phyloP scores from a whole-genome alignment of 2,888 invertebrate species.

The Morinoia aosen region DNA sequence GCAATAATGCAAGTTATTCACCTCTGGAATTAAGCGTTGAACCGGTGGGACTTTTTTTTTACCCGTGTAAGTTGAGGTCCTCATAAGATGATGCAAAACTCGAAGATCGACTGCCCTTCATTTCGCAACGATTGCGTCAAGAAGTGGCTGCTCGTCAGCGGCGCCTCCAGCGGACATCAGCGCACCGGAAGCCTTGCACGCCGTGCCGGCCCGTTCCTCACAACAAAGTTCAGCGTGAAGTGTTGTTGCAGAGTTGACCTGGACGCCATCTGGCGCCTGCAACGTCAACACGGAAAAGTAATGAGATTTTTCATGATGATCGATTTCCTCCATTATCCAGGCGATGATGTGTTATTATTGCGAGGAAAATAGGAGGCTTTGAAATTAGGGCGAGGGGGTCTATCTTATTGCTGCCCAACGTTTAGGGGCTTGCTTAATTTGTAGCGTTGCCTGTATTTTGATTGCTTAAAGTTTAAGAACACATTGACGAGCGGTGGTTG shows the following conservation, averaged over 20 bases:
- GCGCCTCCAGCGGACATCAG: background rate
- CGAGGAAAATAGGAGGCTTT: background rate
- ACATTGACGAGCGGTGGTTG: too few species aligned
- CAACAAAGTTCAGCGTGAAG: background rate
- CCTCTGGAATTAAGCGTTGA: too few species aligned
- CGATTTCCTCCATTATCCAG: background rate
- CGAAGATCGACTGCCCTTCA: too few species aligned
- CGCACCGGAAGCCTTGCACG: background rate
- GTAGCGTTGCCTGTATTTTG: background rate
- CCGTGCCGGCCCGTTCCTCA: background rate
- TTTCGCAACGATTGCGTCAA: background rate
- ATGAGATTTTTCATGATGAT: background rate
- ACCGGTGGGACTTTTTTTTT: too few species aligned
- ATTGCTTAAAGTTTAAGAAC: background rate
- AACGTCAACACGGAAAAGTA: background rate
- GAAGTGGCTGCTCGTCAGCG: background rate
- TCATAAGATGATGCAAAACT: too few species aligned
- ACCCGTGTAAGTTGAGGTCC: too few species aligned
- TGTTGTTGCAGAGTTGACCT: background rate
- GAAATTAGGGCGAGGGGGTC: background rate
- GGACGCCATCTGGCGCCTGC: background rate
- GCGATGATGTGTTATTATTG: background rate
- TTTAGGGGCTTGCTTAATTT: background rate
- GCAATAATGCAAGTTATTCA: too few species aligned
- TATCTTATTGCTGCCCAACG: background rate